A percentile compares a stretch with the other conserved stretches of the same genome.
These are phyloP conservation scores for Dermatophagoides farinae DNA, from an alignment of 1,140 invertebrate genomes.

Conservation along the genomic window DNA sequence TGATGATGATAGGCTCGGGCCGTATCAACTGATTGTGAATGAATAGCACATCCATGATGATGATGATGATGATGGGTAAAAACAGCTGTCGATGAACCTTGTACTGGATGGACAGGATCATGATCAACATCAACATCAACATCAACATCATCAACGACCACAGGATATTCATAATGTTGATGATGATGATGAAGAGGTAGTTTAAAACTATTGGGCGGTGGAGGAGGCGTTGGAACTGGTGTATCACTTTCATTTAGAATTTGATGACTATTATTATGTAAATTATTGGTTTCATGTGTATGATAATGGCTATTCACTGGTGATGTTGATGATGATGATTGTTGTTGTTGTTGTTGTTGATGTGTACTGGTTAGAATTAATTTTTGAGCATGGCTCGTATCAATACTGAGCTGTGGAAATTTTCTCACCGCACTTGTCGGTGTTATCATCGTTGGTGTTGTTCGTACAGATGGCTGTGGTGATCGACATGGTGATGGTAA, in stretches of 20 bases:
- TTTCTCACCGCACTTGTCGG: too few relatives aligned
- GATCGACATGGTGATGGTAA: neutral
- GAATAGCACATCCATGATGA: too few relatives aligned
- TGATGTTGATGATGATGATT: neutral
- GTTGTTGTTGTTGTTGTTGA: neutral
- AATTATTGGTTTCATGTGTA: neutral
- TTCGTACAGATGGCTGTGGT: neutral
- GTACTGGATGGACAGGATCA: too few relatives aligned
- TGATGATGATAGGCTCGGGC: too few relatives aligned
- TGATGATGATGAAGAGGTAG: neutral
- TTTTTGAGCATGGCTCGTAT: neutral
- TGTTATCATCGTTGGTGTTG: too few relatives aligned
- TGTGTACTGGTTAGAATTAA: neutral
- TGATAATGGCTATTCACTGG: neutral
- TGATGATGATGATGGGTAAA: too few relatives aligned
- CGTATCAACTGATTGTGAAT: too few relatives aligned
- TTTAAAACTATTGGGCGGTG: neutral
- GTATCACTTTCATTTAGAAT: neutral
- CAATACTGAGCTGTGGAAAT: neutral
- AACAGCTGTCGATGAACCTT: too few relatives aligned
- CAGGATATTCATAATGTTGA: neutral
- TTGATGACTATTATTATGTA: neutral
- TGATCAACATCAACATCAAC: too few relatives aligned
- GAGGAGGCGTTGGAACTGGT: slow-evolving; percentile 1
- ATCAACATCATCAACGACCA: too few relatives aligned